A percentile compares a stretch with the other conserved stretches of the same genome.
phyloP scores from a whole-genome alignment of 2,113 vertebrate genomes.

The Aix galericulata region DNA sequence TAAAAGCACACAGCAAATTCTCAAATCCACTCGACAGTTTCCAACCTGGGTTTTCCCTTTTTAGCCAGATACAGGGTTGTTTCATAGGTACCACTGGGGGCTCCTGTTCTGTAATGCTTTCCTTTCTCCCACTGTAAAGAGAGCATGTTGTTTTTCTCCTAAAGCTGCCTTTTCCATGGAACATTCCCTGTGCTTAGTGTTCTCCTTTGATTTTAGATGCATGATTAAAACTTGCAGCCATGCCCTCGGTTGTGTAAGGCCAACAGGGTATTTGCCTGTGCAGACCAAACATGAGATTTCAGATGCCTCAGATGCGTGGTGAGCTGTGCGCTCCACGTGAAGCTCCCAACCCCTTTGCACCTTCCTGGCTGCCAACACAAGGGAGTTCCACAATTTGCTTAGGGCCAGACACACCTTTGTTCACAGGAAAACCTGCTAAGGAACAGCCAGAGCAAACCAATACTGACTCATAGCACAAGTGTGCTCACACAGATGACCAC shows the following conservation, averaged over 20 bases:
- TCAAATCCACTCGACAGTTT: not conserved
- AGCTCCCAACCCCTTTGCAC: constrained; percentile 36
- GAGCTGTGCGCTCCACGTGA: not conserved
- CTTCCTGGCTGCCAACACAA: constrained; percentile 13
- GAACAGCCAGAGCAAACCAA: constrained; percentile 33
- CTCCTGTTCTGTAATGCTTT: not conserved
- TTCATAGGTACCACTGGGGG: not conserved
- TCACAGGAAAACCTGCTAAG: constrained; percentile 35
- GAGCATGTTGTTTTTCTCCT: not conserved
- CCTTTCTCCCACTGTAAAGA: not conserved
- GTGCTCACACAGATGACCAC: constrained; percentile 44
- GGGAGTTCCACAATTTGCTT: constrained; percentile 69
- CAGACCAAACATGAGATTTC: constrained; percentile 24
- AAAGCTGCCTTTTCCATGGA: not conserved
- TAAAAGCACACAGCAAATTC: not conserved
- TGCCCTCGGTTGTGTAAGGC: constrained; percentile 32
- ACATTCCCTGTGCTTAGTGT: not conserved
- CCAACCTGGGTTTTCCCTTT: not conserved
- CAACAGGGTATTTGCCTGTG: not conserved
- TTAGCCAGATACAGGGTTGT: not conserved
- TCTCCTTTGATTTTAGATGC: constrained; percentile 14
- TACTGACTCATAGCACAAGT: constrained; percentile 35
- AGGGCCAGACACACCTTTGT: constrained; percentile 48
- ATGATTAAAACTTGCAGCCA: constrained; percentile 30
- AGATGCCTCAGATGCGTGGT: not conserved